Percentiles rank a stretch among this genome's conserved stretches.
Conservation (phyloP, 2,888 invertebrate genomes). For the Megaustenia siamemsis region DNA sequence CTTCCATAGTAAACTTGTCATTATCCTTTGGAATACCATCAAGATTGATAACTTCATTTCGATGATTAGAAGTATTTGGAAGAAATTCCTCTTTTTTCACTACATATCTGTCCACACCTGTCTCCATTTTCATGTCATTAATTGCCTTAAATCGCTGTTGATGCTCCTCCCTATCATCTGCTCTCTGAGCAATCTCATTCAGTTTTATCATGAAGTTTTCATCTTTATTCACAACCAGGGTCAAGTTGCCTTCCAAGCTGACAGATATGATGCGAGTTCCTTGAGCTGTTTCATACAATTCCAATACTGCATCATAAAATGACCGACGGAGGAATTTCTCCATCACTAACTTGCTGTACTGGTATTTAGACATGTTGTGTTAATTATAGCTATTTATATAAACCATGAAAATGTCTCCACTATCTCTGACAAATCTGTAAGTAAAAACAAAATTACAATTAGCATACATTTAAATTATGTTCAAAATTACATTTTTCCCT, state of each 20-base stretch:
- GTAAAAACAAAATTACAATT: not conserved
- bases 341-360: slow-evolving; percentile 59
- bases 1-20: slow-evolving; percentile 29
- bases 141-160: slow-evolving; percentile 27
- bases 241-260: slow-evolving; percentile 58
- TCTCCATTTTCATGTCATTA: slow-evolving; percentile 39
- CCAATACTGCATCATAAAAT: slow-evolving; percentile 60
- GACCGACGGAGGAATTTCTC: slow-evolving; percentile 59
- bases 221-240: slow-evolving; percentile 59
- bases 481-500: too few species aligned
- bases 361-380: slow-evolving; percentile 57
- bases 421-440: not conserved
- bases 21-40: slow-evolving; percentile 20
- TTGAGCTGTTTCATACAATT: slow-evolving; percentile 59
- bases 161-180: slow-evolving; percentile 55
- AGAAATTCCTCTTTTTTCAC: slow-evolving; percentile 44
- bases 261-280: slow-evolving; percentile 58
- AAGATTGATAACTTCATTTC: slow-evolving; percentile 33
- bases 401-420: not conserved
- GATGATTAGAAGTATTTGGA: not conserved
- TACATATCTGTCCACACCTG: slow-evolving; percentile 13
- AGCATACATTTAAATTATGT: not conserved
- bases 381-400: not conserved
- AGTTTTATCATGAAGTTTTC: slow-evolving; percentile 58
- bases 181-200: slow-evolving; percentile 60